phyloP scores from a whole-genome alignment of 2,113 vertebrate genomes.

The Sphaerodactylus townsendi region DNA sequence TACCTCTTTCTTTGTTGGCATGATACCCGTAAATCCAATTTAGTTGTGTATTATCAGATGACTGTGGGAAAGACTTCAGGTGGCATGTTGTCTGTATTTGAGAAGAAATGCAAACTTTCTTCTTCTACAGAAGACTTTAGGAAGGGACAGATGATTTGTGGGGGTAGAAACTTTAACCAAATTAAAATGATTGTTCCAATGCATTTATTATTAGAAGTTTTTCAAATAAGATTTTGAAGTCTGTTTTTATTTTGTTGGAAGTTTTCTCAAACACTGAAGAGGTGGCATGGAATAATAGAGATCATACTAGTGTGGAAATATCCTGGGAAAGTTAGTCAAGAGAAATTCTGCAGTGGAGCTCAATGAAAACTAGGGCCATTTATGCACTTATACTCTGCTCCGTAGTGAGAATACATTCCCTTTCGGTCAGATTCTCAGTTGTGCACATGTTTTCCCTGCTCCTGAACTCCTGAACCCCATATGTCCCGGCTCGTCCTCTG shows the following conservation, averaged over 20 bases:
- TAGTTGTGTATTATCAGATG: neutral
- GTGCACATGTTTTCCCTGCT: too few relatives aligned
- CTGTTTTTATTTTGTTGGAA: neutral
- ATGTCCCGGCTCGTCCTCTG: too few relatives aligned
- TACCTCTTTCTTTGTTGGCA: conserved; percentile 60
- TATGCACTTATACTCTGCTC: too few relatives aligned
- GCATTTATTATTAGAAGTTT: neutral
- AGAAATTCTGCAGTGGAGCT: neutral
- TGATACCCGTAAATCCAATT: conserved; percentile 25
- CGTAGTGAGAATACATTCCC: too few relatives aligned
- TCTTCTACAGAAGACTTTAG: neutral
- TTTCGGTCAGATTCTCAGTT: too few relatives aligned
- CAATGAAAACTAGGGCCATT: conserved; percentile 35
- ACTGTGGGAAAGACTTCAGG: neutral
- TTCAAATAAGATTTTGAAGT: neutral
- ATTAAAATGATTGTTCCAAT: neutral
- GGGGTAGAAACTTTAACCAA: neutral
- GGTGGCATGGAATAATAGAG: neutral
- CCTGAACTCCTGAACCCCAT: too few relatives aligned
- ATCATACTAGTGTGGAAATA: accelerated
- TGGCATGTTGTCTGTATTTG: neutral
- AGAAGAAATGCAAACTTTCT: neutral
- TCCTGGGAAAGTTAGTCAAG: neutral
- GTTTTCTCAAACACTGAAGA: neutral
- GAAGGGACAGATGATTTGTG: neutral